Percentiles rank a stretch among this genome's conserved stretches.
phyloP scores from a whole-genome alignment of 2,888 invertebrate species.

The Panopea generosa region DNA sequence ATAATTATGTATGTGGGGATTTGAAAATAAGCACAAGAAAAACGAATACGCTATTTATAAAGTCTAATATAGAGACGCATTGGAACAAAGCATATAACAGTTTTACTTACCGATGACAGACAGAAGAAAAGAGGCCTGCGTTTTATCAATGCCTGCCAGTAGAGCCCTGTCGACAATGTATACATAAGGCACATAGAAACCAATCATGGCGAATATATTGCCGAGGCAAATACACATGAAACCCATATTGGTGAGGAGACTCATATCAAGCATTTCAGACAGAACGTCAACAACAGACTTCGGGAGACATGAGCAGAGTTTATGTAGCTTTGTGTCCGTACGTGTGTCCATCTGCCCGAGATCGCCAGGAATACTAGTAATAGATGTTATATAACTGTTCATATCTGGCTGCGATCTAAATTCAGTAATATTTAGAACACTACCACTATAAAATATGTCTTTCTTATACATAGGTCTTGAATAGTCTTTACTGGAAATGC shows the following conservation, averaged over 20 bases:
- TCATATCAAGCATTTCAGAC: constrained; percentile 95
- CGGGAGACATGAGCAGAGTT: constrained; percentile 79
- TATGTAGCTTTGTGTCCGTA: constrained; percentile 59
- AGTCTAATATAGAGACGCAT: too few species aligned
- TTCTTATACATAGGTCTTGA: constrained; percentile 94
- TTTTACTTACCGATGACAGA: constrained; percentile 84
- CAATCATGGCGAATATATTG: constrained; percentile 87
- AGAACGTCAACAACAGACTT: constrained; percentile 86
- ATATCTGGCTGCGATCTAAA: constrained; percentile 96
- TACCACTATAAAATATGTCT: constrained; percentile 99
- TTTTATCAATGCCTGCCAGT: constrained; percentile 76
- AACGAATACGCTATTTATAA: too few species aligned
- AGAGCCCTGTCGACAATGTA: constrained; percentile 78
- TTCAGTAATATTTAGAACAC: constrained; percentile 93
- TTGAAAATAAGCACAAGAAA: too few species aligned
- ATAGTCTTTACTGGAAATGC: constrained; percentile 56
- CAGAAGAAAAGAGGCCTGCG: constrained; percentile 86
- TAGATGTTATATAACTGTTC: constrained; percentile 95
- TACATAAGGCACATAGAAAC: constrained; percentile 83
- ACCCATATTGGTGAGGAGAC: constrained; percentile 94
- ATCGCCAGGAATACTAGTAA: constrained; percentile 91
- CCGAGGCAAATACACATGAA: constrained; percentile 97
- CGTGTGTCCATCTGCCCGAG: constrained; percentile 65
- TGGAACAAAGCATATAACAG: too few species aligned
- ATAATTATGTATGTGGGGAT: too few species aligned